Evolutionary conservation across 2,113 vertebrate species (phyloP).

Genomic region (Lepisosteus osseus): DNA sequence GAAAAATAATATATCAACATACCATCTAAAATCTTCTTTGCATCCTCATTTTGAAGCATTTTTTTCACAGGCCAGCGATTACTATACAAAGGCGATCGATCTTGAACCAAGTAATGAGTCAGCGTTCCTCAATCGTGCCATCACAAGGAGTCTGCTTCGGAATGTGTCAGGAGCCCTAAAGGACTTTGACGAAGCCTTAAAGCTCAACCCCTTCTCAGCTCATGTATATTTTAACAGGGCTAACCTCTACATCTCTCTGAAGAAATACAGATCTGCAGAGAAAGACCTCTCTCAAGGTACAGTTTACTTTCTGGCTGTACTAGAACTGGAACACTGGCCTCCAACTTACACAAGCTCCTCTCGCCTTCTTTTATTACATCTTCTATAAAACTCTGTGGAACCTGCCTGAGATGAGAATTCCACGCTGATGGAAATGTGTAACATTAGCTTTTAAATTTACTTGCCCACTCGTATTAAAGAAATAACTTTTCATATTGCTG

Average conservation of each 20-base stretch:
- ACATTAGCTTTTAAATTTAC: too few species aligned
- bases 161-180: constrained; percentile 60
- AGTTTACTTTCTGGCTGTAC: not conserved
- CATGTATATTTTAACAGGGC: constrained; percentile 63
- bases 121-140: constrained; percentile 64
- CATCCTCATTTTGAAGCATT: too few species aligned
- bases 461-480: too few species aligned
- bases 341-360: too few species aligned
- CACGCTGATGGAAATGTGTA: too few species aligned
- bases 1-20: too few species aligned
- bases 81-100: constrained; percentile 61
- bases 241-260: constrained; percentile 55
- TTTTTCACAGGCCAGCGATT: constrained; percentile 55
- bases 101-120: constrained; percentile 62
- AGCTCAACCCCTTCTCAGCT: constrained; percentile 56
- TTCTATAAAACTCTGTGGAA: too few species aligned
- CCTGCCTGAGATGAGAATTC: too few species aligned
- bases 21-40: too few species aligned
- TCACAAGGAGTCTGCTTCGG: constrained; percentile 58
- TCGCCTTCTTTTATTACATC: too few species aligned
- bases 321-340: not conserved
- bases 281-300: constrained; percentile 61
- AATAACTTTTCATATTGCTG: too few species aligned
- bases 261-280: constrained; percentile 61
- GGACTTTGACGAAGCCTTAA: constrained; percentile 61